Evolutionary conservation across 2,797 vertebrate species (phyloP).

Genomic region (Malacoctenus gilli): DNA sequence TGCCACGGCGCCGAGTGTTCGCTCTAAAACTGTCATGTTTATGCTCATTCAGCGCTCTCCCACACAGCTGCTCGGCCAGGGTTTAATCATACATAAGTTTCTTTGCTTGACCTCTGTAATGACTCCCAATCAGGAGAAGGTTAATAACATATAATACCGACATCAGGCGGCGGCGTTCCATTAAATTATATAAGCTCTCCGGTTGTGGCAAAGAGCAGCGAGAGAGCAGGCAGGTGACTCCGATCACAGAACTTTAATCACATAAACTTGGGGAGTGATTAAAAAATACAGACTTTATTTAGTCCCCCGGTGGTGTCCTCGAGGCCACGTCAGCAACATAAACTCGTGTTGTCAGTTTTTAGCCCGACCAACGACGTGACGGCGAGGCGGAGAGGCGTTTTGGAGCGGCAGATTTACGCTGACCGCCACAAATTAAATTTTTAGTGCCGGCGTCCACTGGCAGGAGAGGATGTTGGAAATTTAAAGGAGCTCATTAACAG

Average conservation of each 20-base stretch:
- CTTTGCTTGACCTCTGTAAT: constrained; percentile 49
- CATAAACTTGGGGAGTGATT: constrained; percentile 2
- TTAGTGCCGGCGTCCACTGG: background rate
- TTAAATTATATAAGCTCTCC: constrained; percentile 18
- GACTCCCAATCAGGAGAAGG: constrained; percentile 19
- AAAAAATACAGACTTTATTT: constrained; percentile 4
- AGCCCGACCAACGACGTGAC: background rate
- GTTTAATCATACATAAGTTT: constrained; percentile 51
- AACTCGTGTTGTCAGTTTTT: constrained; percentile 2
- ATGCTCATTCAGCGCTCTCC: constrained; percentile 57
- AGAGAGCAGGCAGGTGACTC: background rate
- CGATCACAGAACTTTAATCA: constrained; percentile 8
- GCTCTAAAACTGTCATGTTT: constrained; percentile 68
- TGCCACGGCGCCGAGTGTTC: constrained; percentile 35
- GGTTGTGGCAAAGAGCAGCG: constrained; percentile 14
- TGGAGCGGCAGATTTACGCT: background rate
- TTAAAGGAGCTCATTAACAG: background rate
- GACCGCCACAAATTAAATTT: background rate
- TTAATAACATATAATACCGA: constrained; percentile 42
- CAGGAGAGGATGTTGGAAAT: constrained; percentile 1
- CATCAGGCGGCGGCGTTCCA: constrained; percentile 5
- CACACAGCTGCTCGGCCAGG: constrained; percentile 44
- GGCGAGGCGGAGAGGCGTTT: background rate
- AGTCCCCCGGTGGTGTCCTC: background rate
- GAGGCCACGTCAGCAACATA: background rate